Percentiles rank a stretch among this genome's conserved stretches.
These are phyloP conservation scores for Oreochromis niloticus DNA, from an alignment of 2,113 vertebrate species.

Conservation along the genomic window DNA sequence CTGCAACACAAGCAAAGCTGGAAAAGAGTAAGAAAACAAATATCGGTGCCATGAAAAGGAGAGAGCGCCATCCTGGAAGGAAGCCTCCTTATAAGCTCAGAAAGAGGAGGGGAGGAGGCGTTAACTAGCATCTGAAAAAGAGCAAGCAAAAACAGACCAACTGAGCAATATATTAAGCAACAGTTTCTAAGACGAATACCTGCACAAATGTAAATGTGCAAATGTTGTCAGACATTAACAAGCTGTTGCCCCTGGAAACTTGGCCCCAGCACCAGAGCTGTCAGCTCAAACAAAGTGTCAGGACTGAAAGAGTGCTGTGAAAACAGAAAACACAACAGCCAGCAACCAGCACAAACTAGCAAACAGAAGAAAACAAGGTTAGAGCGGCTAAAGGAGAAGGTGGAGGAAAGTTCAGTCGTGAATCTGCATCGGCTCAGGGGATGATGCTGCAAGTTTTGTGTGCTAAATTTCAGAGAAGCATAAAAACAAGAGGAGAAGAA, in stretches of 20 bases:
- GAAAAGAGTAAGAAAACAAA: neutral
- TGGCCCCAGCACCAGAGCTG: neutral
- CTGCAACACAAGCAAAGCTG: neutral
- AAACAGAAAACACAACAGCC: neutral
- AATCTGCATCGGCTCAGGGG: neutral
- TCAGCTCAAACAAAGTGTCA: neutral
- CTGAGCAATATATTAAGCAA: rapidly evolving
- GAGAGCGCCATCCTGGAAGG: neutral
- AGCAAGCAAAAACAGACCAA: neutral
- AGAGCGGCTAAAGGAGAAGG: neutral
- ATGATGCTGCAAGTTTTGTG: neutral
- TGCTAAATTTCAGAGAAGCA: neutral
- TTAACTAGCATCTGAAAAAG: neutral
- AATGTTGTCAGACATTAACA: neutral
- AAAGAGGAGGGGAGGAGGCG: neutral
- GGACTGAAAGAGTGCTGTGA: neutral
- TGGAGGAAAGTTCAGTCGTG: neutral
- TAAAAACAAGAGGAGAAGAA: neutral
- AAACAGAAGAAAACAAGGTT: neutral
- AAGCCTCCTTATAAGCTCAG: neutral
- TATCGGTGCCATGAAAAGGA: neutral
- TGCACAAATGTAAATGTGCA: neutral
- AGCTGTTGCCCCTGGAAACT: neutral
- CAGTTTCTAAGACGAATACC: neutral
- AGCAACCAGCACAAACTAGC: neutral